Percentiles rank a stretch among this genome's conserved stretches.
Conservation (phyloP, 2,888 invertebrate genomes). For the Phortica okadai region DNA sequence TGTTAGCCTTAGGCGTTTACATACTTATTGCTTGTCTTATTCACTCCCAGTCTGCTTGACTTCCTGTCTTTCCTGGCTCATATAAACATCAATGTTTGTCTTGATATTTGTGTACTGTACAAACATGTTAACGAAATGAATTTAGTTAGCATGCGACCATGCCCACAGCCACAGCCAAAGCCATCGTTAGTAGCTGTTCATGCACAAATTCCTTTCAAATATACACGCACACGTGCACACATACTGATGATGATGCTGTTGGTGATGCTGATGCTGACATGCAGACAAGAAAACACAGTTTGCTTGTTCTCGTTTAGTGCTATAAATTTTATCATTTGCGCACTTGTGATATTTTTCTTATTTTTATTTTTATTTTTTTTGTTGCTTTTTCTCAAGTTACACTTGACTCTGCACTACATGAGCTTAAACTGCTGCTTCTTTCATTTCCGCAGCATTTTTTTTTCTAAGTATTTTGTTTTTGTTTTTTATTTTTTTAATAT, state of each 20-base stretch:
- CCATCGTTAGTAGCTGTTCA: neutral
- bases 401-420: neutral
- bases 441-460: neutral
- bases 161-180: slow-evolving; percentile 42
- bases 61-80: neutral
- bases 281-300: neutral
- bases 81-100: neutral
- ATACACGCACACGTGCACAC: neutral
- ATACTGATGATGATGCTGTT: neutral
- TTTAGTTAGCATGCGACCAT: slow-evolving; percentile 55
- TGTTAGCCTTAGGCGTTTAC: neutral
- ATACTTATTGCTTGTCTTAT: neutral
- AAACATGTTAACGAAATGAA: slow-evolving; percentile 43
- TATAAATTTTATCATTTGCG: slow-evolving; percentile 52
- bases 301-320: slow-evolving; percentile 39
- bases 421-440: neutral
- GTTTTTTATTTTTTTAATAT: slow-evolving; percentile 1
- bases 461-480: neutral
- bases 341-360: slow-evolving; percentile 6
- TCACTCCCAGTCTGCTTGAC: neutral
- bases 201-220: neutral
- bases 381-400: neutral
- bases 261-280: neutral
- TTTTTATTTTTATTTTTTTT: slow-evolving; percentile 3
- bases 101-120: neutral